Evolutionary conservation across 2,113 vertebrate genomes (phyloP).

Genomic region (Phoenicopterus ruber): DNA sequence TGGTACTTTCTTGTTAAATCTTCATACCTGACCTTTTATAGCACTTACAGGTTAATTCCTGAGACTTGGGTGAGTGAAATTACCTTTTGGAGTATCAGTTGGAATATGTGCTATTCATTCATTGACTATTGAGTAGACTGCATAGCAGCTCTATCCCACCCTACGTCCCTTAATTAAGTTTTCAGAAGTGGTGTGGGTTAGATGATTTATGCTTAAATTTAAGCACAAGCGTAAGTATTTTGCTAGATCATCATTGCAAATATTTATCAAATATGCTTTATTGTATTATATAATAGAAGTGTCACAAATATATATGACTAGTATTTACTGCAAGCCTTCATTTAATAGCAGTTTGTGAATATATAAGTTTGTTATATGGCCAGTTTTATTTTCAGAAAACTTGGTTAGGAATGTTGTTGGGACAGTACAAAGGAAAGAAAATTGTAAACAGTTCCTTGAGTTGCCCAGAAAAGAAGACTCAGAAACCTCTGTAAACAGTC

Average conservation of each 20-base stretch:
- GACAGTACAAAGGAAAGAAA: background rate
- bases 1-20: background rate
- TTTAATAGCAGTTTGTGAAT: background rate
- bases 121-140: background rate
- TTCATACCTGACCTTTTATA: background rate
- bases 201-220: background rate
- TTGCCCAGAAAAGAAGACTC: background rate
- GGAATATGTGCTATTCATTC: background rate
- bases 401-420: background rate
- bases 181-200: background rate
- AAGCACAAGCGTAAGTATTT: background rate
- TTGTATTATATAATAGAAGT: background rate
- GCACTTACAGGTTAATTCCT: background rate
- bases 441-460: background rate
- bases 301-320: background rate
- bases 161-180: background rate
- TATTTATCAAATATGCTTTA: background rate
- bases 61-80: background rate
- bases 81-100: background rate
- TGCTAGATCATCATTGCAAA: background rate
- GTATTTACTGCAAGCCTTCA: background rate
- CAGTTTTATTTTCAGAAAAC: background rate
- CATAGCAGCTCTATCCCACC: background rate
- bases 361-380: background rate
- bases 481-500: background rate